Evolutionary conservation across 1,140 invertebrate species (phyloP).

Genomic region (Scaptomyza pallida): DNA sequence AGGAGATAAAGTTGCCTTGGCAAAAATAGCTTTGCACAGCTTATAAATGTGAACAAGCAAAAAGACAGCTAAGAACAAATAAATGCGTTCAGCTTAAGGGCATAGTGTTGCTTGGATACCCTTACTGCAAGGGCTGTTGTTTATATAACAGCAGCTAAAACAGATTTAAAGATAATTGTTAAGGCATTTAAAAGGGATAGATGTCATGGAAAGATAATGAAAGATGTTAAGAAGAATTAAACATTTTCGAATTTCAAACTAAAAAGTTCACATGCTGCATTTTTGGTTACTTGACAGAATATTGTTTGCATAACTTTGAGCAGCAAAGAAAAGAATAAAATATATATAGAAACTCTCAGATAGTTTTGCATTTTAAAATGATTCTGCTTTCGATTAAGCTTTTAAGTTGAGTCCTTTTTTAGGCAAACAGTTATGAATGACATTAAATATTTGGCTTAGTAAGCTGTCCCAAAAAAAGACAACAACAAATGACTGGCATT

Average conservation of each 20-base stretch:
- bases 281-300: constrained; percentile 38
- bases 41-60: constrained; percentile 42
- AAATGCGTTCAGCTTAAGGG: background rate
- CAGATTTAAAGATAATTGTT: background rate
- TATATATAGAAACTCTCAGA: background rate
- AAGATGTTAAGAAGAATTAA: too few species aligned
- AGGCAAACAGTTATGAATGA: constrained; percentile 51
- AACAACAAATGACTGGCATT: constrained; percentile 23
- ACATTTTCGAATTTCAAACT: background rate
- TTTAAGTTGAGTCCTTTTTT: constrained; percentile 41
- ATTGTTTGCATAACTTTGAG: constrained; percentile 61
- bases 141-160: background rate
- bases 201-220: too few species aligned
- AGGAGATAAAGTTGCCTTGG: constrained; percentile 39
- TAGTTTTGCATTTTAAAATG: constrained; percentile 44
- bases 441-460: constrained; percentile 70
- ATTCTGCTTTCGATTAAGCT: constrained; percentile 50
- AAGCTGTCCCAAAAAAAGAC: constrained; percentile 35
- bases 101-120: constrained; percentile 17
- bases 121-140: background rate
- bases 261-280: constrained; percentile 25
- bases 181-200: too few species aligned
- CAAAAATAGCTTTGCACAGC: constrained; percentile 33
- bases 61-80: constrained; percentile 5
- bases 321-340: constrained; percentile 32